Evolutionary conservation across 2,888 invertebrate species (phyloP), one percentile per base, ranked within the genome.

Genomic region (Hymenopus coronatus): DNA sequence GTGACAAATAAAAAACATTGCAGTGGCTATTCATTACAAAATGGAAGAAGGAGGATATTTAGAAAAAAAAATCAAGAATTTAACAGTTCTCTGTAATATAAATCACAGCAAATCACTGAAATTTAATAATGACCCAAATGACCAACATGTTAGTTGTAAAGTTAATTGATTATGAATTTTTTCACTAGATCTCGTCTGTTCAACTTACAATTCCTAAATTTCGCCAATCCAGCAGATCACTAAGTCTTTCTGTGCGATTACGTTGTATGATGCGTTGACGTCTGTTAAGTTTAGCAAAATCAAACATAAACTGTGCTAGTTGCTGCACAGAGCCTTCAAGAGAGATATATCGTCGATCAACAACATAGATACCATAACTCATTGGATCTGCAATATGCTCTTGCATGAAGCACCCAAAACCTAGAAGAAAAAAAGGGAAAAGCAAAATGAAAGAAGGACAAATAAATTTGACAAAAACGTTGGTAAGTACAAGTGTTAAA

Each of bases 401-500:
- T 91, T 98, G 96, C 98, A 99, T 99, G 94, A 99, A 99, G 93
- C 99, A 99, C 3, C 99, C 99, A 93, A 99, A 99, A 83, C 98
- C 97, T 96, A 92, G 25, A 91, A 90, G 88, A 90, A 86, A 88
- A 84, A 6, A 70, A 20, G 25, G 3, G 14, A 70, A 4, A 70
- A 20, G 20, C 1, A 70, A 2, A 12, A 40, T 12, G 12, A 40
- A 40, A 40, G 1, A 1, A 12, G 12, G 40, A 40, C 12, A 40
- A 40, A 40, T 40, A 40, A 40, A 40, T 40, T 12, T 40, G 6
- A 33, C 8, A 12, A 40, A 6, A 12, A 12, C 40, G 1, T 12
- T 12, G 40, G 40, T 12, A 12, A 12, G 40, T 2, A 40, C 12
- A 40, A 40, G 1, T 9, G 12, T n/a, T 40, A 12, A 40, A 40